Conservation (phyloP, 2,797 vertebrate species). For the Leptodactylus fallax region DNA sequence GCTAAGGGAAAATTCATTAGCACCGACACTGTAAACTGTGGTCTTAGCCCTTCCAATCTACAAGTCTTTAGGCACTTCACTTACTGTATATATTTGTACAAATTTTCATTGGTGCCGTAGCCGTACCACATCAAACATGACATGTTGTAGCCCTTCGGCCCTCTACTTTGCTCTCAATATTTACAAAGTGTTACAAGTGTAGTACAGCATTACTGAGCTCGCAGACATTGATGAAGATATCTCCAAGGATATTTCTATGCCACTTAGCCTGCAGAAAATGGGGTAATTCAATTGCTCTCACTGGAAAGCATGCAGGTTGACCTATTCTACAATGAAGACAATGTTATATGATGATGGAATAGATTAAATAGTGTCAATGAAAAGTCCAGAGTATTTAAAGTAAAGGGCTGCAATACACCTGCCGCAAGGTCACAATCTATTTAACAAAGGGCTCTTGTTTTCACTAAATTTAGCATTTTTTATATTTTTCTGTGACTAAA, state of each 20-base stretch:
- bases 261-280: constrained; percentile 58
- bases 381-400: constrained; percentile 14
- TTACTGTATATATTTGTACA: constrained; percentile 56
- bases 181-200: constrained; percentile 56
- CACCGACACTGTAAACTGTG: constrained; percentile 29
- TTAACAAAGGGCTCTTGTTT: not conserved
- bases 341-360: constrained; percentile 35
- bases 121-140: constrained; percentile 60
- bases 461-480: not conserved
- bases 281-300: constrained; percentile 61
- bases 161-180: constrained; percentile 56
- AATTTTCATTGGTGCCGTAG: constrained; percentile 42
- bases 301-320: constrained; percentile 45
- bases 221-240: constrained; percentile 51
- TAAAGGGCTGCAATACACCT: not conserved
- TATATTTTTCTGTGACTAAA: not conserved
- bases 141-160: constrained; percentile 48
- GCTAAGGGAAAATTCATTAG: constrained; percentile 46
- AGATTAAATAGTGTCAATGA: constrained; percentile 45
- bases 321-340: constrained; percentile 51
- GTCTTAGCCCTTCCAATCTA: constrained; percentile 37
- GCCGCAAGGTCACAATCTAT: not conserved
- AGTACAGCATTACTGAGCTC: constrained; percentile 20
- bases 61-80: constrained; percentile 55
- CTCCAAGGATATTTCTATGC: constrained; percentile 56